Percentiles rank a stretch among this genome's conserved stretches.
phyloP scores from a whole-genome alignment of 2,113 vertebrate genomes.

The Erinaceus europaeus region DNA sequence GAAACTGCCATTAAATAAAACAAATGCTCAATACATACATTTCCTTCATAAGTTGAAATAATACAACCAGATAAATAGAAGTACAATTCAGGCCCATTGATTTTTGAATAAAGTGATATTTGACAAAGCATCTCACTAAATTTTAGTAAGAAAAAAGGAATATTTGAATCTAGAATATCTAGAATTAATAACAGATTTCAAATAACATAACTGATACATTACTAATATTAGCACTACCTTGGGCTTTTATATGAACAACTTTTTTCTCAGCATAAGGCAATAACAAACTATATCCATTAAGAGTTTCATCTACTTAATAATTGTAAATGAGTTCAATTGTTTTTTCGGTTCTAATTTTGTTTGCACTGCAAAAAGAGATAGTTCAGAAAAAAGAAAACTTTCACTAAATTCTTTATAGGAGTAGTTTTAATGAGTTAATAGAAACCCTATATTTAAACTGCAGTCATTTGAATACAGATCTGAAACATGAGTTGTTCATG shows the following conservation, averaged over 20 bases:
- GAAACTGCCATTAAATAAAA: background rate
- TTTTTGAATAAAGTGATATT: background rate
- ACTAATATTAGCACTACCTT: background rate
- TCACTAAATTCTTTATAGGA: background rate
- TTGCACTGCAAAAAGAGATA: background rate
- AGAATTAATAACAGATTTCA: background rate
- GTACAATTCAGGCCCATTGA: background rate
- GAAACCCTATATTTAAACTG: background rate
- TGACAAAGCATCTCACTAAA: background rate
- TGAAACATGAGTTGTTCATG: background rate
- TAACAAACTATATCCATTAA: background rate
- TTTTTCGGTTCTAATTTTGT: background rate
- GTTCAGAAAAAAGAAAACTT: background rate
- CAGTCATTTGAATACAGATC: background rate
- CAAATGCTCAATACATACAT: background rate
- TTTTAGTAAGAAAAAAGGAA: background rate
- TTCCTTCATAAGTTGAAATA: background rate
- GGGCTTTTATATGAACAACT: background rate
- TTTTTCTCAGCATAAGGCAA: background rate
- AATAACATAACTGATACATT: background rate
- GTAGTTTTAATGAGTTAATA: conserved; percentile 3
- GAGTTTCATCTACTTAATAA: background rate
- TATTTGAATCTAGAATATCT: background rate
- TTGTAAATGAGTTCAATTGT: background rate
- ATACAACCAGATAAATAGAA: background rate